Evolutionary conservation across 1,140 invertebrate species (phyloP).

Genomic region (Battus philenor): DNA sequence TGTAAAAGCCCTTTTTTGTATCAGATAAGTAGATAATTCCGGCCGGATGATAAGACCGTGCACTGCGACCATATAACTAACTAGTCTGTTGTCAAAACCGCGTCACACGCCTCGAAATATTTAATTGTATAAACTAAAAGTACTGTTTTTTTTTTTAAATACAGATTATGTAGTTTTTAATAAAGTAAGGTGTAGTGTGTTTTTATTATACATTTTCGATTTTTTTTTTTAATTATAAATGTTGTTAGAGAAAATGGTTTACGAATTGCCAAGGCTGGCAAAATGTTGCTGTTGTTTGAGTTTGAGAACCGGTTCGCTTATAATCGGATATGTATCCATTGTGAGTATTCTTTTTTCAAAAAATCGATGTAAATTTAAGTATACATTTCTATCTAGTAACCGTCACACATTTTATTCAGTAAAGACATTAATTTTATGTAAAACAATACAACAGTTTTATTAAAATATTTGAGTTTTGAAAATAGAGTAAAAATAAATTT

Average conservation of each 20-base stretch:
- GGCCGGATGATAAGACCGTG: slow-evolving; percentile 13
- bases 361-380: background rate
- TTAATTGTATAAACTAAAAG: no score
- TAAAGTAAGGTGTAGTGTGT: background rate
- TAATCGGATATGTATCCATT: slow-evolving; percentile 57
- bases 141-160: no score
- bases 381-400: background rate
- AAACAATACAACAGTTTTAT: background rate
- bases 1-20: slow-evolving; percentile 13
- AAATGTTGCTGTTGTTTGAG: slow-evolving; percentile 55
- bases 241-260: slow-evolving; percentile 29
- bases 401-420: background rate
- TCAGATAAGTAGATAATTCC: slow-evolving; percentile 28
- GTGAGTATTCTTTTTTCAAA: slow-evolving; percentile 36
- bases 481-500: background rate
- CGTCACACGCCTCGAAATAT: no score
- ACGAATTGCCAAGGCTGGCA: slow-evolving; percentile 39
- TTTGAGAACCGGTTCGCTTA: slow-evolving; percentile 39
- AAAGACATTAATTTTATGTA: background rate
- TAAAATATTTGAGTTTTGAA: background rate
- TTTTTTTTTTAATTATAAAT: no score
- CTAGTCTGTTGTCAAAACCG: no score
- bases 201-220: no score
- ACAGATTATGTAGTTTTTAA: slow-evolving; percentile 3
- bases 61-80: background rate